Evolutionary conservation across 2,888 invertebrate species (phyloP).

Genomic region (Heliconius sara): DNA sequence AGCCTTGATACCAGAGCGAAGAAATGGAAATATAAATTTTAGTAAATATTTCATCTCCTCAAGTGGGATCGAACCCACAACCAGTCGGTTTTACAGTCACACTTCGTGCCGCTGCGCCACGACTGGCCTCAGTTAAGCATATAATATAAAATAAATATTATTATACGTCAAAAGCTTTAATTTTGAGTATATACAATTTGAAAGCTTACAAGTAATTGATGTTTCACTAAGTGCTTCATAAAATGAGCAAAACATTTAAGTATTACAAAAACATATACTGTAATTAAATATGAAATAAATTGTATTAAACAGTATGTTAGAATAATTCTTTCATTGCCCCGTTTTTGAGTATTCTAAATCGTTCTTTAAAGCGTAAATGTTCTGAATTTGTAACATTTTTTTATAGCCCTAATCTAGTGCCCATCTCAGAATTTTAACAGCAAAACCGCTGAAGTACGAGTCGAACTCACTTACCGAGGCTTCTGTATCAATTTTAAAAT

Average conservation of each 20-base stretch:
- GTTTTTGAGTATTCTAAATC: background rate
- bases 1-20: no score
- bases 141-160: background rate
- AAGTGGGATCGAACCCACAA: no score
- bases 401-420: no score
- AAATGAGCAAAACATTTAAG: background rate
- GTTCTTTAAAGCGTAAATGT: background rate
- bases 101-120: no score
- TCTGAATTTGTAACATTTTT: background rate
- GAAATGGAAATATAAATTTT: no score
- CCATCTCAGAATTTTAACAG: no score
- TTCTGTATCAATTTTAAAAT: no score
- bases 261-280: background rate
- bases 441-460: no score
- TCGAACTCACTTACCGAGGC: no score
- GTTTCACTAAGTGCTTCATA: slow-evolving; percentile 3
- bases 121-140: no score
- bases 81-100: no score
- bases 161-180: background rate
- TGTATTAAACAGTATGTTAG: background rate
- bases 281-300: slow-evolving; percentile 1
- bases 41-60: no score
- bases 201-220: background rate
- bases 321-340: background rate
- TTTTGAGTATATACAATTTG: background rate